Evolutionary conservation across 2,888 invertebrate species (phyloP), one percentile per base, ranked within the genome.

Genomic region (Nebria salina): DNA sequence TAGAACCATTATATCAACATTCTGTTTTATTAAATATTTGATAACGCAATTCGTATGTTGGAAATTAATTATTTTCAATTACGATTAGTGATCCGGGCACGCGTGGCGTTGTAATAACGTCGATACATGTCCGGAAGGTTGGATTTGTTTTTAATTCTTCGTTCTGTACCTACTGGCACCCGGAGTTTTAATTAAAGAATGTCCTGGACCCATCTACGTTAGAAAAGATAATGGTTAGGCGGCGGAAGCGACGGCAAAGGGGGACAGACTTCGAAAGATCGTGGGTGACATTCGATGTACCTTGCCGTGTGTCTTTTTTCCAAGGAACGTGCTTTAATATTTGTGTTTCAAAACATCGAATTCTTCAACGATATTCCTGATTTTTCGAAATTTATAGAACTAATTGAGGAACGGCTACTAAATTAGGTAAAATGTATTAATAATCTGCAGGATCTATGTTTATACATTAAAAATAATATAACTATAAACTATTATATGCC

Each of bases 151-250:
- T 77, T 77, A 77, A 77, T 77, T 76, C 70, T 64, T 54, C 11
- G 70, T 25, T 72, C 26, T 72, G 72, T 72, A 54, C 64, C 72
- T 5, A 26, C 65, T 15, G 75, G 65, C 65, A 75, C 65, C 34
- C 75, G 13, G 65, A 77, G 77, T 77, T 77, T 77, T 77, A 77
- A 77, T 77, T 77, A 77, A 77, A 77, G 77, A 77, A 77, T 34
- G 72, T 72, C 65, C 20, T 26, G 77, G 77, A n/a, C 20, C 15
- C 73, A 41, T 41, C 73, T 25, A 25, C 66, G 66, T 7, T 70
- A 25, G 26, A 70, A 70, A 54, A 25, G 26, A 25, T 25, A 25
- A 15, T 70, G 25, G 70, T 70, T 25, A 25, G 65, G 26, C 54
- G 26, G 65, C 5, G 41, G 26, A 25, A 75, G 75, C 65, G 41